Conservation (phyloP, 2,113 vertebrate species). For the Gnathonemus longibarbis region DNA sequence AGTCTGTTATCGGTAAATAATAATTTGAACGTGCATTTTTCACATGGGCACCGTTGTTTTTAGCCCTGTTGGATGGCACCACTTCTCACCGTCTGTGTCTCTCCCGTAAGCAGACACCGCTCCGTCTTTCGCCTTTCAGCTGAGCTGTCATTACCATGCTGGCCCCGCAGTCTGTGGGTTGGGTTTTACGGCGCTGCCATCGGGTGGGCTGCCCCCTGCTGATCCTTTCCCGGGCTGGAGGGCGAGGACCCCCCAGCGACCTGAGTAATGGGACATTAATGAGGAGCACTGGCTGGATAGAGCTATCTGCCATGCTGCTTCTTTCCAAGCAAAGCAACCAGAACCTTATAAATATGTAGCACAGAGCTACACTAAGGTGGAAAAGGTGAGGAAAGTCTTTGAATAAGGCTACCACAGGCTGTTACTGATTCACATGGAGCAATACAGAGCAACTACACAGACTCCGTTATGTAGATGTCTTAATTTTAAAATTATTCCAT, state of each 20-base stretch:
- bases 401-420: background rate
- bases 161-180: background rate
- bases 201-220: background rate
- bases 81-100: background rate
- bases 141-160: background rate
- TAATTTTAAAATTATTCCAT: background rate
- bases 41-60: background rate
- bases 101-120: background rate
- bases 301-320: background rate
- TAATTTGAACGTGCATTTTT: background rate
- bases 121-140: background rate
- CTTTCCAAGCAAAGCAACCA: background rate
- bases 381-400: background rate
- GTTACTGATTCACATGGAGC: background rate
- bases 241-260: constrained; percentile 14
- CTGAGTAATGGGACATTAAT: constrained; percentile 35
- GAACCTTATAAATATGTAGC: constrained; percentile 29
- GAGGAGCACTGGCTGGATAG: constrained; percentile 32
- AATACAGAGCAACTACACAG: background rate
- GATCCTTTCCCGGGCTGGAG: background rate
- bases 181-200: background rate
- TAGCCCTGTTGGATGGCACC: background rate
- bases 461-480: background rate
- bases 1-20: background rate
- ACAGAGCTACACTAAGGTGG: background rate